Conservation (phyloP, 1,140 invertebrate genomes). For the Meloidogyne floridensis region DNA sequence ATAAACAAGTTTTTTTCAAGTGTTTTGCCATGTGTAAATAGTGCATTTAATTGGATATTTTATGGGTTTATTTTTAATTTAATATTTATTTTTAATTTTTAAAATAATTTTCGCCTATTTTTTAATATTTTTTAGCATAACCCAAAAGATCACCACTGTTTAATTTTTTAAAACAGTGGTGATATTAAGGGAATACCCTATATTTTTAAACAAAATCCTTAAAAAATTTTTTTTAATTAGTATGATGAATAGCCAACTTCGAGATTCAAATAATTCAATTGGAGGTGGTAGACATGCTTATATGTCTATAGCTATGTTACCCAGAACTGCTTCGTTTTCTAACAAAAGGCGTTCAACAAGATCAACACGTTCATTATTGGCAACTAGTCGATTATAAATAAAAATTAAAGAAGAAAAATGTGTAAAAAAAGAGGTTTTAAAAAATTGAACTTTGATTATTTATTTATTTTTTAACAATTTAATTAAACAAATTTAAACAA, state of each 20-base stretch:
- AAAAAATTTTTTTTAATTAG: not conserved
- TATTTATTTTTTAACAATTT: not conserved
- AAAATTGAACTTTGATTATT: not conserved
- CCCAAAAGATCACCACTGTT: too few relatives aligned
- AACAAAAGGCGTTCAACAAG: conserved; percentile 6
- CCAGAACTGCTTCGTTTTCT: not conserved
- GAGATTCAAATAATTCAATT: conserved; percentile 20
- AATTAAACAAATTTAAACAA: too few relatives aligned
- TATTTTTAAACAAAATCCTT: too few relatives aligned
- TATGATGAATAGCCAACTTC: conserved; percentile 36
- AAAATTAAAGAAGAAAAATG: too few relatives aligned
- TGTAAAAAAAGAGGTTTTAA: too few relatives aligned
- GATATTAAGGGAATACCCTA: too few relatives aligned
- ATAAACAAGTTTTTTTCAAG: conserved; percentile 26
- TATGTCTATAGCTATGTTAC: conserved; percentile 20
- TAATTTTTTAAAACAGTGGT: too few relatives aligned
- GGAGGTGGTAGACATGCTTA: conserved; percentile 6
- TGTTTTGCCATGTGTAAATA: conserved; percentile 51
- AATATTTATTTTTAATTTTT: not conserved
- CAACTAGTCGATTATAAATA: conserved; percentile 10
- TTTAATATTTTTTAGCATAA: too few relatives aligned
- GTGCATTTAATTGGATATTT: conserved; percentile 53
- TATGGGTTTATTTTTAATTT: conserved; percentile 33
- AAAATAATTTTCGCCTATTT: not conserved
- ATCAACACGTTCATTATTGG: conserved; percentile 3